Conservation (phyloP, 2,113 vertebrate species). For the Steatornis caripensis region DNA sequence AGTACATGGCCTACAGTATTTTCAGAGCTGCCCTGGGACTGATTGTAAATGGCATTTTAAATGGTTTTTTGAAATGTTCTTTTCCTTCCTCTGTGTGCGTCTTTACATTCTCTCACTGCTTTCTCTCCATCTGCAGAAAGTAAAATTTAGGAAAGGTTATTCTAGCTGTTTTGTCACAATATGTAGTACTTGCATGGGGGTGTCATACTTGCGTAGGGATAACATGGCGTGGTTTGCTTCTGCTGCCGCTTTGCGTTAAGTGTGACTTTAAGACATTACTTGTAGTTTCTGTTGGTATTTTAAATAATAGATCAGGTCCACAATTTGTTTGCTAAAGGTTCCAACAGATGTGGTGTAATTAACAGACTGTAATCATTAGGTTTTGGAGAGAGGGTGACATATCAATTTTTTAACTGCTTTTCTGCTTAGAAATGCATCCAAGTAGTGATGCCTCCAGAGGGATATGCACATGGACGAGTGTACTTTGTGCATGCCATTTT, state of each 20-base stretch:
- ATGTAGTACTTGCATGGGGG: not conserved
- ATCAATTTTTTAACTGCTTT: slow-evolving; percentile 48
- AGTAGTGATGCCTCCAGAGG: slow-evolving; percentile 35
- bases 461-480: slow-evolving; percentile 20
- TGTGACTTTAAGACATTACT: not conserved
- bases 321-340: slow-evolving; percentile 3
- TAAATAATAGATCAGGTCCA: slow-evolving; percentile 16
- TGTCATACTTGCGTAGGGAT: not conserved
- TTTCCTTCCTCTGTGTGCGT: not conserved
- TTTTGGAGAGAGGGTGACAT: slow-evolving; percentile 22
- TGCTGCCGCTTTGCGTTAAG: not conserved
- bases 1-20: accelerated
- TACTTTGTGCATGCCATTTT: slow-evolving; percentile 50
- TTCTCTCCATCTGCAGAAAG: not conserved
- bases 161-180: not conserved
- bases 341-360: slow-evolving; percentile 32
- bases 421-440: slow-evolving; percentile 22
- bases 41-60: not conserved
- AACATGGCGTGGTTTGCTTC: not conserved
- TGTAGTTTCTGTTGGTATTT: not conserved
- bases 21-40: not conserved
- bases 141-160: not conserved
- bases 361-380: slow-evolving; percentile 47
- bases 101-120: not conserved
- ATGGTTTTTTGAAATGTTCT: not conserved